These are phyloP conservation scores for Chloroclystis v-ata DNA, from an alignment of 2,888 invertebrate genomes.

Conservation along the genomic window DNA sequence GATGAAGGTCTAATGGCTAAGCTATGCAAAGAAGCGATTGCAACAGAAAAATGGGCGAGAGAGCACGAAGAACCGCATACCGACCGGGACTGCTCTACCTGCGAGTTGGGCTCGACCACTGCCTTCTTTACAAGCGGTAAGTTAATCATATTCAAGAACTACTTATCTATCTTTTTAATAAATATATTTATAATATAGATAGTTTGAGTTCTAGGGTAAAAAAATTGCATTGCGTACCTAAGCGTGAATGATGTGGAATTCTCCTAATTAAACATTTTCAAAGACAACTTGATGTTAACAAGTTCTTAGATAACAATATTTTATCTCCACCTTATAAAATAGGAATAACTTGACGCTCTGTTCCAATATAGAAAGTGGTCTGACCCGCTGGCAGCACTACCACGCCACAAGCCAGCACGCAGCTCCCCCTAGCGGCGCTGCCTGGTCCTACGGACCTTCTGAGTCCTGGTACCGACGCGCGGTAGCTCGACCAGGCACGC, in stretches of 20 bases:
- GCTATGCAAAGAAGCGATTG: conserved; percentile 57
- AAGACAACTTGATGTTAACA: too few species aligned
- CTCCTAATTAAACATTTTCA: too few species aligned
- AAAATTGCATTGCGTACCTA: too few species aligned
- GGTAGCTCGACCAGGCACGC: conserved; percentile 42
- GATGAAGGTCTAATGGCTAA: conserved; percentile 62
- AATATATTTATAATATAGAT: too few species aligned
- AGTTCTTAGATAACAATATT: too few species aligned
- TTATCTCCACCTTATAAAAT: too few species aligned
- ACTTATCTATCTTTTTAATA: too few species aligned
- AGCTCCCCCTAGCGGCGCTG: conserved; percentile 45
- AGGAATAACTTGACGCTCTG: too few species aligned
- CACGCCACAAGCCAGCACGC: conserved; percentile 55
- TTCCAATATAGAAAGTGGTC: conserved; percentile 58
- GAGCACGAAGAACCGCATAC: conserved; percentile 42
- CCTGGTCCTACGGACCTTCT: conserved; percentile 54
- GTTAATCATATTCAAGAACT: too few species aligned
- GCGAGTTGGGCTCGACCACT: conserved; percentile 59
- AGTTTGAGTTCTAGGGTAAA: too few species aligned
- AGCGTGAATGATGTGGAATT: too few species aligned
- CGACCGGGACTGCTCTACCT: conserved; percentile 48
- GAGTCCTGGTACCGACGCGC: conserved; percentile 65
- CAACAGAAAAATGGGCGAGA: conserved; percentile 57
- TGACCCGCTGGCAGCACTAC: conserved; percentile 66
- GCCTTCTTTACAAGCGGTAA: conserved; percentile 65